A percentile compares a stretch with the other conserved stretches of the same genome.
Evolutionary conservation across 1,140 invertebrate genomes (phyloP).

Genomic region (Caenorhabditis tropicalis): DNA sequence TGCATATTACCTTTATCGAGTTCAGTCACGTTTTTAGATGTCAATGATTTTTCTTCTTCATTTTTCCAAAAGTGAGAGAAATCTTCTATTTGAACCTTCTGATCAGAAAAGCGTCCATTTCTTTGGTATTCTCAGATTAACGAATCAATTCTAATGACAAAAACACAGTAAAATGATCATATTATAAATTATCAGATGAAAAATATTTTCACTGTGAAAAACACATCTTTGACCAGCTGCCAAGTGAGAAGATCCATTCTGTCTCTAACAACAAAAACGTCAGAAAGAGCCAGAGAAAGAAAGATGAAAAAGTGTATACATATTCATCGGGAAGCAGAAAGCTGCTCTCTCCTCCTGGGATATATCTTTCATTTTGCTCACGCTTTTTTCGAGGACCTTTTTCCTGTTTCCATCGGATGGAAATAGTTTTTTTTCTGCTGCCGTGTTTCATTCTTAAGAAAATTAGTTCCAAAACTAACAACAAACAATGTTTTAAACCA

Average conservation of each 20-base stretch:
- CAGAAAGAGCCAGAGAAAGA: not conserved
- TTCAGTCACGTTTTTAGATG: not conserved
- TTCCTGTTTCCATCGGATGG: not conserved
- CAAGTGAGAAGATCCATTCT: not conserved
- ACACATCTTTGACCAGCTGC: not conserved
- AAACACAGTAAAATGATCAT: no score
- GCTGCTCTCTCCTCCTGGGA: not conserved
- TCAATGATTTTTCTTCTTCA: not conserved
- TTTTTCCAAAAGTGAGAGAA: not conserved
- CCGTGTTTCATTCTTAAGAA: not conserved
- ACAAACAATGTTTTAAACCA: not conserved
- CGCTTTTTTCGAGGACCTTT: not conserved
- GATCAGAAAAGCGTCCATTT: no score
- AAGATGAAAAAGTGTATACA: not conserved
- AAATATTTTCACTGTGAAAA: not conserved
- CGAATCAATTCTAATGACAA: no score
- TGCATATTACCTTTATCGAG: slow-evolving; percentile 23
- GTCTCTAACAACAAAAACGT: not conserved
- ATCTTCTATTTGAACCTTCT: no score
- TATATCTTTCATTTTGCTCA: not conserved
- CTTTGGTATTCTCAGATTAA: no score
- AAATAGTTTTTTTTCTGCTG: not conserved
- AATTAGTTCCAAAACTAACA: no score
- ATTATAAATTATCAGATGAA: not conserved
- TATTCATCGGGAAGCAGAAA: not conserved